Percentiles rank a stretch among this genome's conserved stretches.
phyloP scores from a whole-genome alignment of 2,888 invertebrate species.

The Plutella xylostella region DNA sequence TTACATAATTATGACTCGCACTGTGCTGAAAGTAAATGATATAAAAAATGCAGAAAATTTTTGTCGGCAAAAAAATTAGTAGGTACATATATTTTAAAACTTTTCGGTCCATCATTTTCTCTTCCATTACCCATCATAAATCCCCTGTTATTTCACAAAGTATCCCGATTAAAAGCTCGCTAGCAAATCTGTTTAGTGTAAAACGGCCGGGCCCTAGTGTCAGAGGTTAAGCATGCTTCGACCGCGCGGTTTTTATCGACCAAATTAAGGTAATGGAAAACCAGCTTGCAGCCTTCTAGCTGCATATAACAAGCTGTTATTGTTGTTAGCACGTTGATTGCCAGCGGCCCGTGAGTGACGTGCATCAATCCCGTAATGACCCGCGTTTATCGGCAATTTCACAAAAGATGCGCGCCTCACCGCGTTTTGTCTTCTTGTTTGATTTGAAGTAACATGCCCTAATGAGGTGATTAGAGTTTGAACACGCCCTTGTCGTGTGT shows the following conservation, averaged over 20 bases:
- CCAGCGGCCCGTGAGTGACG: constrained; percentile 43
- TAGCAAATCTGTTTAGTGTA: constrained; percentile 4
- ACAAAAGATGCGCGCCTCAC: constrained; percentile 5
- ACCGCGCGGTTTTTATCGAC: constrained; percentile 33
- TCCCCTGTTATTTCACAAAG: constrained; percentile 3
- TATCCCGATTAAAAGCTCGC: neutral
- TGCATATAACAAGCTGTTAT: constrained; percentile 13
- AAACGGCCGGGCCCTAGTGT: constrained; percentile 19
- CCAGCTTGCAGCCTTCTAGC: constrained; percentile 21
- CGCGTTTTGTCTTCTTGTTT: constrained; percentile 28
- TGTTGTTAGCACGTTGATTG: constrained; percentile 32
- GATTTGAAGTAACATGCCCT: constrained; percentile 25
- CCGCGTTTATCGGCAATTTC: constrained; percentile 32
- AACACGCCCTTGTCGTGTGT: neutral
- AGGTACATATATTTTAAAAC: too few species aligned
- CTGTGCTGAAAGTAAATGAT: too few species aligned
- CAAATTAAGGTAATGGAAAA: constrained; percentile 52
- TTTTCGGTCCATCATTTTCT: too few species aligned
- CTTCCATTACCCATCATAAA: too few species aligned
- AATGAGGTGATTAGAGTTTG: constrained; percentile 5
- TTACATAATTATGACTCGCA: too few species aligned
- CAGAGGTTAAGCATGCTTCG: constrained; percentile 45
- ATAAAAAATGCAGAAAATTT: too few species aligned
- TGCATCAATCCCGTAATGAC: constrained; percentile 49
- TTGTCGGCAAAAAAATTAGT: too few species aligned